Base-by-base conservation (phyloP, 2,113 vertebrate species). In the Myanophis thanlyinensis region DNA sequence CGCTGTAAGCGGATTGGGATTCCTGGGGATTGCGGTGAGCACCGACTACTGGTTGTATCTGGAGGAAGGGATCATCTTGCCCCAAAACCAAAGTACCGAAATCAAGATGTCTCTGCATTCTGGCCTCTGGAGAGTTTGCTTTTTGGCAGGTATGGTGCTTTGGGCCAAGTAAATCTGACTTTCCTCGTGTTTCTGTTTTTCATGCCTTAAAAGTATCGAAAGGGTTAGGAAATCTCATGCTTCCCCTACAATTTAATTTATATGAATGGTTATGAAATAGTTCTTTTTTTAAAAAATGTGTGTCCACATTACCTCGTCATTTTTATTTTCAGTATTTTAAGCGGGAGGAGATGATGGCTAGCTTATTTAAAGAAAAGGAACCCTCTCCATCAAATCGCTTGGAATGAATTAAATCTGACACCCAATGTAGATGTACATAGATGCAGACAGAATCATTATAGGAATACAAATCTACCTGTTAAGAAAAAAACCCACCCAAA, bases 11-110 rank as follows among this genome's bases (percentile, higher is more conserved):
- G 98, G 98, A 93, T 98, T 99, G 89, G 98, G 99, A 35, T 98
- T 99, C 73, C 97, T 99, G 97, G 99, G 99, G 84, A 98, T 99
- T 12, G 99, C 99, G 0, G 98, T 99, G 89, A 99, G 98, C 98
- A 99, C 99, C 0, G 99, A 99, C 97, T 99, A 99, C 97, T 99
- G 99, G 99, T 98, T 99, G 73, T 99, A 99, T 97, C 97, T 99
- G 97, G 99, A 99, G 94, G 98, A 99, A 93, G 98, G 98, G 8
- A 97, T 98, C 93, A 96, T 99, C 59, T 96, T 99, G 54, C 98
- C 98, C 25, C 98, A 99, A 22, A 99, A 99, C 97, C 98, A 99
- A 98, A 98, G 98, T 54, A 97, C 95, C 0, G 98, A 98, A 95
- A 97, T 99, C 96, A 98, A 98, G 94, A 98, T 99, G 97, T 98